Conservation (phyloP, 23 tunicate genomes). For the Ciona savignyi region DNA sequence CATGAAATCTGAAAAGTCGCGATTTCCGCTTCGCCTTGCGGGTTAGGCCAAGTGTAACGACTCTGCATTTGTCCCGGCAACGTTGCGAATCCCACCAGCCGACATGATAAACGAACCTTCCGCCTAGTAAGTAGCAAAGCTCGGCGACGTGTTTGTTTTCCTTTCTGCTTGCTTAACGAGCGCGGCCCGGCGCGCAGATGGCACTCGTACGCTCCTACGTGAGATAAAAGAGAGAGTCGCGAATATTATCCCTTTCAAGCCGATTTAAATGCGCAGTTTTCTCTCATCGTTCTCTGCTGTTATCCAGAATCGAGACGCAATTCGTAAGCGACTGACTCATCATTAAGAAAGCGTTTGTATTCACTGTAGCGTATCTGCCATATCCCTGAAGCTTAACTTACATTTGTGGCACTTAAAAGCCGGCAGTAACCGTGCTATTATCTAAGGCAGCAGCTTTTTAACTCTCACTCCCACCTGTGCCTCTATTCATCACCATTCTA, state of each 20-base stretch:
- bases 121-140: neutral
- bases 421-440: neutral
- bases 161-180: neutral
- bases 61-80: neutral
- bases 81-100: neutral
- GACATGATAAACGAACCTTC: neutral
- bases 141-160: neutral
- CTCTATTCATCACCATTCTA: neutral
- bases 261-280: neutral
- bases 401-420: neutral
- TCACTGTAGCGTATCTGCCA: neutral
- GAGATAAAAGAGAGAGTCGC: neutral
- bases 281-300: neutral
- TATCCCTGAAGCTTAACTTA: neutral
- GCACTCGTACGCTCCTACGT: neutral
- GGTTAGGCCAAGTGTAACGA: neutral
- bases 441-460: neutral
- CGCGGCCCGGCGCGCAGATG: slow-evolving; percentile 1
- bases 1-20: neutral
- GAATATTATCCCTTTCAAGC: neutral
- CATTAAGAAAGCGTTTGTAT: neutral
- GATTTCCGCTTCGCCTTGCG: neutral
- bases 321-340: neutral
- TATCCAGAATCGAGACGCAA: neutral
- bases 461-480: neutral